Base-by-base conservation (phyloP, 2,113 vertebrate species). In the Pampusana beccarii region DNA sequence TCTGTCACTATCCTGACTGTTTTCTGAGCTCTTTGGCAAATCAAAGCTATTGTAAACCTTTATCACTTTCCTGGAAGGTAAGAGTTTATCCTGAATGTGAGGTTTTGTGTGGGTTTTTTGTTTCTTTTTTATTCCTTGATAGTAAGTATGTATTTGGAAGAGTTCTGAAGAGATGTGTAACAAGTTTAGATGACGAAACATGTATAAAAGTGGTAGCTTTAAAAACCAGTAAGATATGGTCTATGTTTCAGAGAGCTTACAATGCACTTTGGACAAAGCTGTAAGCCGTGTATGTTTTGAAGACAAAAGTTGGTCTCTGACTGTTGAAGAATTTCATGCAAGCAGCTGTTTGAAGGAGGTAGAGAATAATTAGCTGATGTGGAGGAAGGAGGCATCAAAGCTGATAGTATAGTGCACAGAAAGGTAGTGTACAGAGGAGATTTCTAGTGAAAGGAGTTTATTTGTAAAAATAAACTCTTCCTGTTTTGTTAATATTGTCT, bases 291-390 rank as follows among this genome's bases (percentile, higher is more conserved):
- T 90, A 9, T 93, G 51, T 78, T 93, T 53, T 78, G 58, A 66
- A 92, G 91, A 51, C 33, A 61, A 74, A 80, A 92, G 69, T 87
- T 15, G 28, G 51, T 73, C 74, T 92, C 11, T 64, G 61, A 72
- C 48, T 69, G 53, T 72, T 89, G 92, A 92, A 86, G 72, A 88
- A 40, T 50, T 91, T 84, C 40, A 34, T 80, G 73, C 77, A 65
- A 73, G 61, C 77, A 93, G 72, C 91, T 96, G 58, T 93, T 95
- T 91, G 91, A 95, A 84, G 80, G 88, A 93, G 75, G 23, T 40
- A 86, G 57, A 65, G 69, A 86, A 93, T 95, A 91, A 90, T 91
- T 84, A 90, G 51, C 87, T 69, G 70, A 69, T 92, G 84, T 96
- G 90, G 88, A 93, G 44, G 92, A 90, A 96, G 77, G 83, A 91